phyloP scores from a whole-genome alignment of 1,140 invertebrate species.

The Hyposmocoma kahamanoa region DNA sequence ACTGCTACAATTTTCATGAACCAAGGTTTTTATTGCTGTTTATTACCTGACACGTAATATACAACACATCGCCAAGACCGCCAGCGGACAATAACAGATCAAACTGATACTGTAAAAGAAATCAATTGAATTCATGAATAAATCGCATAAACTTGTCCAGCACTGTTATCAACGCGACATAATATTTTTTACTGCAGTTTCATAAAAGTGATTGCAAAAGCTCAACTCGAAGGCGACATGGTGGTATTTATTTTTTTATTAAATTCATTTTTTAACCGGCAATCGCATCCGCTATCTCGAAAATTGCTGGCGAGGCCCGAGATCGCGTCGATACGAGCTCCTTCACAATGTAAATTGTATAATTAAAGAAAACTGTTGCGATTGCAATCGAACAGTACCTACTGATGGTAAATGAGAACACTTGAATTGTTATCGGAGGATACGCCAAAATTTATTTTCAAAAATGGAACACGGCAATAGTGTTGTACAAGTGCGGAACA shows the following conservation, averaged over 20 bases:
- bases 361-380: too few species aligned
- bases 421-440: too few species aligned
- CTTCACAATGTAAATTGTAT: constrained; percentile 60
- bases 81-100: constrained; percentile 21
- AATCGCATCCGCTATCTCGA: constrained; percentile 40
- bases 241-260: constrained; percentile 31
- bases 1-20: constrained; percentile 37
- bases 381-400: too few species aligned
- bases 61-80: constrained; percentile 11
- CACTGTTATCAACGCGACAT: constrained; percentile 30
- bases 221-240: constrained; percentile 12
- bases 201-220: constrained; percentile 23
- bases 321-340: constrained; percentile 42
- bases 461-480: constrained; percentile 12
- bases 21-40: constrained; percentile 24
- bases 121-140: constrained; percentile 51
- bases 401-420: too few species aligned
- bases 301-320: constrained; percentile 42
- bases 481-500: constrained; percentile 8
- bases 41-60: constrained; percentile 19
- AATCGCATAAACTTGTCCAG: constrained; percentile 38
- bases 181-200: constrained; percentile 32
- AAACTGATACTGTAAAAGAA: constrained; percentile 27
- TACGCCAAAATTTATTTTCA: constrained; percentile 8
- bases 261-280: constrained; percentile 43